phyloP scores from a whole-genome alignment of 1,140 invertebrate species.

The Mactra quadrangularis region DNA sequence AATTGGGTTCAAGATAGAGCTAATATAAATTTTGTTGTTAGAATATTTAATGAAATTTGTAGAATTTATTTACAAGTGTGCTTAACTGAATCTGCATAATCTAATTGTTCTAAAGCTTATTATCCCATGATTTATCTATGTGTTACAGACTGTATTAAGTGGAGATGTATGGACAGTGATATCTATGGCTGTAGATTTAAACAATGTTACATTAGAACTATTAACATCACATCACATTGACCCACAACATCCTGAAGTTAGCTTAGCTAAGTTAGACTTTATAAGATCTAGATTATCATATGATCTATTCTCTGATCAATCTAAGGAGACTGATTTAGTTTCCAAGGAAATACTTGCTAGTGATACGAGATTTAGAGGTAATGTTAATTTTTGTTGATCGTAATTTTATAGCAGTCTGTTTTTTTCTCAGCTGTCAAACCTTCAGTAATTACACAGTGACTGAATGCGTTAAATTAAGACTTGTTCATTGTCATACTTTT shows the following conservation, averaged over 20 bases:
- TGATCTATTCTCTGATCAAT: constrained; percentile 93
- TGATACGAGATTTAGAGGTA: constrained; percentile 89
- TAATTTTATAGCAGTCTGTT: neutral
- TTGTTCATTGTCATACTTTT: no score
- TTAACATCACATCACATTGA: constrained; percentile 80
- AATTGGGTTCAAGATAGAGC: no score
- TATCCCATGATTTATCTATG: no score
- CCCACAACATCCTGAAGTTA: constrained; percentile 83
- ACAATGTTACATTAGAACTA: constrained; percentile 93
- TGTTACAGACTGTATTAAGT: constrained; percentile 77
- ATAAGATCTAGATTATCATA: constrained; percentile 94
- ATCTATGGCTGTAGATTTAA: constrained; percentile 92
- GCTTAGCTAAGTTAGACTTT: constrained; percentile 95
- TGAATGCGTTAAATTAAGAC: no score
- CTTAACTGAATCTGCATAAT: no score
- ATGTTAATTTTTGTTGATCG: neutral
- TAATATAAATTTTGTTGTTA: no score
- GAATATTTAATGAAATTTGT: no score
- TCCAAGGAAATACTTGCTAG: constrained; percentile 95
- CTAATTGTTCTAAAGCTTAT: no score
- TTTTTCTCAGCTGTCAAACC: no score
- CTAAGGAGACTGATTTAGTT: constrained; percentile 96
- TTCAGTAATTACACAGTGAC: no score
- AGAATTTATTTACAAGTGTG: no score
- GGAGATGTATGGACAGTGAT: constrained; percentile 88